Conservation (phyloP, 2,888 invertebrate species). For the Isotomurus palustris region DNA sequence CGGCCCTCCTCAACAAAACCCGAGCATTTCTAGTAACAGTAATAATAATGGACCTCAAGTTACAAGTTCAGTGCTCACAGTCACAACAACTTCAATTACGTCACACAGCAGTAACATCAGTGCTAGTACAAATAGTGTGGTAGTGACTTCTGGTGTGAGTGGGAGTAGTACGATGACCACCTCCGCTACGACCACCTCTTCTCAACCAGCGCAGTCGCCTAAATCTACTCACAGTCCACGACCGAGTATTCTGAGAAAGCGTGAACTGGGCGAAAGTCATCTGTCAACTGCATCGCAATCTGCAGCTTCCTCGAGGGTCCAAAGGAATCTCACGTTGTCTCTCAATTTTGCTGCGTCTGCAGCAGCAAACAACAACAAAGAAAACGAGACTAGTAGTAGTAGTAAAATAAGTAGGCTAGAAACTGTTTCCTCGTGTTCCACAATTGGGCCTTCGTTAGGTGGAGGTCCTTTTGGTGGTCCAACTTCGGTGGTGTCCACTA, state of each 20-base stretch:
- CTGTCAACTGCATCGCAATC: slow-evolving; percentile 47
- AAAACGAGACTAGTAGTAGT: too few relatives aligned
- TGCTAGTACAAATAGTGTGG: too few relatives aligned
- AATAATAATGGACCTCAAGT: too few relatives aligned
- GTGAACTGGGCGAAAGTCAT: slow-evolving; percentile 56
- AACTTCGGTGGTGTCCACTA: slow-evolving; percentile 29
- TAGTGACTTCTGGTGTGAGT: too few relatives aligned
- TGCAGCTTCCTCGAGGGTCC: slow-evolving; percentile 57
- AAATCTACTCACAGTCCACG: slow-evolving; percentile 61
- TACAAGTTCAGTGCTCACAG: too few relatives aligned
- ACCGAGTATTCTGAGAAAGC: slow-evolving; percentile 80
- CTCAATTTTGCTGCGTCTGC: slow-evolving; percentile 49
- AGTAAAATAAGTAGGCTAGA: slow-evolving; percentile 40
- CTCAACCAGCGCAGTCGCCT: slow-evolving; percentile 47
- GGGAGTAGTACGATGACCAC: too few relatives aligned
- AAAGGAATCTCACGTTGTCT: slow-evolving; percentile 57
- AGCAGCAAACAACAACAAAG: slow-evolving; percentile 2
- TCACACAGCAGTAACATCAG: too few relatives aligned
- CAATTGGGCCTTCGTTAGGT: slow-evolving; percentile 43
- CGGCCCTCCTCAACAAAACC: too few relatives aligned
- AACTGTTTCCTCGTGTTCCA: slow-evolving; percentile 11
- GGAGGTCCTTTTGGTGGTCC: slow-evolving; percentile 34
- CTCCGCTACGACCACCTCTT: slow-evolving; percentile 22
- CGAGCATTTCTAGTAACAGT: too few relatives aligned
- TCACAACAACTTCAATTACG: too few relatives aligned